phyloP scores from a whole-genome alignment of 1,140 invertebrate genomes.

The Pomacea maculata region DNA sequence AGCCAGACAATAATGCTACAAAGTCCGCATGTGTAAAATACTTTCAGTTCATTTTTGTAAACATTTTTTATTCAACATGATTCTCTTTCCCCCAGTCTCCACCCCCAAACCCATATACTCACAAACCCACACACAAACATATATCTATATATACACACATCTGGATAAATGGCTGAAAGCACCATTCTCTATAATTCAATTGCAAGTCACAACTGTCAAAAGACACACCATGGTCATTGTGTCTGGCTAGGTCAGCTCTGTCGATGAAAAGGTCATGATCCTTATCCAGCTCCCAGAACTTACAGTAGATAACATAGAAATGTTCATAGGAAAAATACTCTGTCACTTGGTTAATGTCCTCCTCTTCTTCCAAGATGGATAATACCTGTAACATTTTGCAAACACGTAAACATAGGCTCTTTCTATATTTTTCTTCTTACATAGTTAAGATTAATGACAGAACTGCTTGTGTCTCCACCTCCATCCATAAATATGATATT shows the following conservation, averaged over 20 bases:
- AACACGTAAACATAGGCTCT: too few species aligned
- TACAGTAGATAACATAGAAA: conserved; percentile 99
- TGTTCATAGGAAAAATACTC: conserved; percentile 99
- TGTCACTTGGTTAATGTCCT: conserved; percentile 95
- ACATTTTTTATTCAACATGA: too few species aligned
- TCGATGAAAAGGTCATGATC: conserved; percentile 98
- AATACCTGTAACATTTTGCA: conserved; percentile 55
- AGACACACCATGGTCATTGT: conserved; percentile 91
- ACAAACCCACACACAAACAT: background rate
- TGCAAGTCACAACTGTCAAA: background rate
- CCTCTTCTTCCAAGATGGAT: conserved; percentile 77
- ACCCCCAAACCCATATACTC: background rate
- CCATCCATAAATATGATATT: background rate
- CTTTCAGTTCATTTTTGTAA: too few species aligned
- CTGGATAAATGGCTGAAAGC: background rate
- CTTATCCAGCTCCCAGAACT: conserved; percentile 99
- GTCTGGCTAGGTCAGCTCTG: conserved; percentile 88
- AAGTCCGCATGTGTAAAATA: too few species aligned
- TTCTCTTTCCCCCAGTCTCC: too few species aligned
- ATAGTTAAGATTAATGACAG: background rate
- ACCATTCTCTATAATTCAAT: background rate
- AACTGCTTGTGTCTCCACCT: background rate
- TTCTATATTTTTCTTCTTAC: background rate
- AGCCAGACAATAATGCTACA: background rate
- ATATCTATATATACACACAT: background rate